Base-by-base conservation (phyloP, 2,797 vertebrate species). In the Australoheros facetus region DNA sequence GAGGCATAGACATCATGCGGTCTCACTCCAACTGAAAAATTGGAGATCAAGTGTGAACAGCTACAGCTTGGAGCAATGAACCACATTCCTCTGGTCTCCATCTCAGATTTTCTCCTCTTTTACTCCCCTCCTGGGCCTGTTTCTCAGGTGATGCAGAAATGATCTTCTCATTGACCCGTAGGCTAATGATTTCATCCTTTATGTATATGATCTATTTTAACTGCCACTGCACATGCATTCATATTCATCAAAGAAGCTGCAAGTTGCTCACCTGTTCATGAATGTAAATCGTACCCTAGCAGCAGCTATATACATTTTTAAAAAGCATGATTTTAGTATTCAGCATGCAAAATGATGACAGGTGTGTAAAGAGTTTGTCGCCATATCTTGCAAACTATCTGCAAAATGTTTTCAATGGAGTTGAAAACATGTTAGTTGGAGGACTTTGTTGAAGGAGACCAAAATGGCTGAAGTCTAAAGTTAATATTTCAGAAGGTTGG, bases 141-240 rank as follows among this genome's bases (percentile, higher is more conserved):
- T 84, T 62, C 53, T 78, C 82, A 75, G 37, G 73, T 87, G 81
- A 91, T 57, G 69, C 69, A 78, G 19, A 34, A 23, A 57, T 45
- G 71, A 84, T 89, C 72, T 75, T 76, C 71, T 74, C 21, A 13
- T n/a, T 83, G 56, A 74, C 71, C 75, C 69, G 6, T 14, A 19
- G 72, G 82, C 86, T 84, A 86, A 87, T 77, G 79, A 69, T 64
- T 55, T 91, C 76, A 90, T 81, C 85, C 84, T 77, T 60, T 84
- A 73, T 91, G 57, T 79, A 13, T 79, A 78, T 23, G 30, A 64
- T 80, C 82, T 84, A 75, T 90, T 81, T 70, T 19, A 69, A 9
- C 45, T 69, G 3, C 11, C 13, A 19, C 54, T 3, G 16, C 39
- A 64, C 57, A 58, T 48, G 54, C 30, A 13, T 73, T 55, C 4